Evolutionary conservation across 2,888 invertebrate species (phyloP).

Genomic region (Metalampra italica): DNA sequence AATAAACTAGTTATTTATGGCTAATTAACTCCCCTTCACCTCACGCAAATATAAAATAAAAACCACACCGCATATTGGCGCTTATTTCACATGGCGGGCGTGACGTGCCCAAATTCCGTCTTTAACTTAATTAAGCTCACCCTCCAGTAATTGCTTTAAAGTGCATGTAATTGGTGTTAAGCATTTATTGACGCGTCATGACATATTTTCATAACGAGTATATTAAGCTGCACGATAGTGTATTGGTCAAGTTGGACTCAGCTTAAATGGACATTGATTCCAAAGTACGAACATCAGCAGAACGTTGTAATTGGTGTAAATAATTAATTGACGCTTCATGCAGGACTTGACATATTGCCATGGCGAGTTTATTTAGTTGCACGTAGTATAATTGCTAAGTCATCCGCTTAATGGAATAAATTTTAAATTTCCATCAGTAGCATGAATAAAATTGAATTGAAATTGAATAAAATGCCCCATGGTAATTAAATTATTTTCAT

Average conservation of each 20-base stretch:
- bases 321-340: too few relatives aligned
- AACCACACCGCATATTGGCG: constrained; percentile 1
- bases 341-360: too few relatives aligned
- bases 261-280: too few relatives aligned
- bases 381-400: too few relatives aligned
- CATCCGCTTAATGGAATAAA: too few relatives aligned
- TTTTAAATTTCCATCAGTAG: too few relatives aligned
- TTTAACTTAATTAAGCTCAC: constrained; percentile 27
- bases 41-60: constrained; percentile 9
- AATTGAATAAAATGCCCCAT: too few relatives aligned
- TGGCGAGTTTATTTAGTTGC: too few relatives aligned
- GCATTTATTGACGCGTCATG: constrained; percentile 54
- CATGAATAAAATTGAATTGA: too few relatives aligned
- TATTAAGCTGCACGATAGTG: constrained; percentile 14
- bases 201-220: constrained; percentile 28
- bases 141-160: constrained; percentile 40
- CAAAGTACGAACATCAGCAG: background rate
- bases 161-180: constrained; percentile 54
- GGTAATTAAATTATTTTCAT: too few relatives aligned
- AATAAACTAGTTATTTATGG: constrained; percentile 12
- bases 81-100: constrained; percentile 6
- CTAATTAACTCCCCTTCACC: constrained; percentile 4
- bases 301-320: too few relatives aligned
- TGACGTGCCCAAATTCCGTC: constrained; percentile 20
- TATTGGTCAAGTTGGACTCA: constrained; percentile 7